phyloP scores from a whole-genome alignment of 2,888 invertebrate species.

The Clivina fossor region DNA sequence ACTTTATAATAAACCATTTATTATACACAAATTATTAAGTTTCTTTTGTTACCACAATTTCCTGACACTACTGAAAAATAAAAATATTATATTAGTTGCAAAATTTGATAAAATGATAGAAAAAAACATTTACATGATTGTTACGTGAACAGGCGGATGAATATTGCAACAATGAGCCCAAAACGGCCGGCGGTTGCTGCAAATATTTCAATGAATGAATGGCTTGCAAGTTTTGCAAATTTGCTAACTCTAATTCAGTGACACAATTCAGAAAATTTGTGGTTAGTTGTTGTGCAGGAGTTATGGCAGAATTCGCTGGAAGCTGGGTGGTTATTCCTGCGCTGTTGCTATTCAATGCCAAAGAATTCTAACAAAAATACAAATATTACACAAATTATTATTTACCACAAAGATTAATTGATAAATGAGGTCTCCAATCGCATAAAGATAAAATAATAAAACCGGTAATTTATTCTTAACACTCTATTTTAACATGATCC shows the following conservation, averaged over 20 bases:
- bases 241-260: slow-evolving; percentile 50
- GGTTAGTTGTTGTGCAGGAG: not conserved
- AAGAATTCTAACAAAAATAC: slow-evolving; percentile 52
- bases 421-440: too few species aligned
- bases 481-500: too few species aligned
- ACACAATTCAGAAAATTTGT: slow-evolving; percentile 24
- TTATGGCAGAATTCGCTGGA: not conserved
- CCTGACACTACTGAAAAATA: too few species aligned
- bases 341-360: slow-evolving; percentile 53
- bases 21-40: too few species aligned
- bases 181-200: slow-evolving; percentile 48
- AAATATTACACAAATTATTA: slow-evolving; percentile 6
- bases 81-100: too few species aligned
- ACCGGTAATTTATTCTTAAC: too few species aligned
- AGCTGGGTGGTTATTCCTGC: slow-evolving; percentile 46
- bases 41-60: not conserved
- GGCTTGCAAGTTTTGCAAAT: slow-evolving; percentile 52
- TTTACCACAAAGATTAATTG: slow-evolving; percentile 3
- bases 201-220: slow-evolving; percentile 51
- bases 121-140: slow-evolving; percentile 42
- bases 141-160: slow-evolving; percentile 45
- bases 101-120: too few species aligned
- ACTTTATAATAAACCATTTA: too few species aligned
- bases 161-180: slow-evolving; percentile 46
- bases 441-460: too few species aligned